Percentiles rank a stretch among this genome's conserved stretches.
phyloP scores from a whole-genome alignment of 2,888 invertebrate genomes.

The Serripes groenlandicus region DNA sequence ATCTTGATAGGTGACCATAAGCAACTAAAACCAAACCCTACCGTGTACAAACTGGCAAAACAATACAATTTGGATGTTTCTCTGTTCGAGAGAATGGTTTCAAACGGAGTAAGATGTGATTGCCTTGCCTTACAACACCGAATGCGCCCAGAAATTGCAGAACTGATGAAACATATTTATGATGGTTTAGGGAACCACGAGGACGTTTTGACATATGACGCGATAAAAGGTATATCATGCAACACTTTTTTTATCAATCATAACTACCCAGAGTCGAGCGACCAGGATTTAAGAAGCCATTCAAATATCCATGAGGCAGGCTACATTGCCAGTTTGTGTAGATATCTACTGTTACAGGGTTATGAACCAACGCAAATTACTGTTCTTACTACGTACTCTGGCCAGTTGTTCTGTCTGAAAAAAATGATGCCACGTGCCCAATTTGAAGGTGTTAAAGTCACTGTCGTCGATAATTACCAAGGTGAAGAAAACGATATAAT shows the following conservation, averaged over 20 bases:
- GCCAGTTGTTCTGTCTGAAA: conserved; percentile 78
- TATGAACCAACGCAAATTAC: conserved; percentile 80
- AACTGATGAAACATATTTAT: conserved; percentile 78
- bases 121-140: conserved; percentile 89
- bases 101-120: conserved; percentile 89
- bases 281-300: conserved; percentile 78
- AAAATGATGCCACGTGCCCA: conserved; percentile 73
- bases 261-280: conserved; percentile 70
- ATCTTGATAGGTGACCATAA: conserved; percentile 94
- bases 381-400: conserved; percentile 82
- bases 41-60: conserved; percentile 90
- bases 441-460: conserved; percentile 77
- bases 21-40: conserved; percentile 92
- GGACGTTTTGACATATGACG: conserved; percentile 70
- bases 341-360: conserved; percentile 80
- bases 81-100: conserved; percentile 93
- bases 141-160: conserved; percentile 84
- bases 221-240: conserved; percentile 74
- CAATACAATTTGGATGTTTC: conserved; percentile 92
- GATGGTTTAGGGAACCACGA: conserved; percentile 71
- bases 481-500: conserved; percentile 86
- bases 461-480: conserved; percentile 85
- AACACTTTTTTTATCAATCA: conserved; percentile 83
- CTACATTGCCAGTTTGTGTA: conserved; percentile 76
- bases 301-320: conserved; percentile 80